Evolutionary conservation across 2,113 vertebrate species (phyloP).

Genomic region (Empidonax traillii): DNA sequence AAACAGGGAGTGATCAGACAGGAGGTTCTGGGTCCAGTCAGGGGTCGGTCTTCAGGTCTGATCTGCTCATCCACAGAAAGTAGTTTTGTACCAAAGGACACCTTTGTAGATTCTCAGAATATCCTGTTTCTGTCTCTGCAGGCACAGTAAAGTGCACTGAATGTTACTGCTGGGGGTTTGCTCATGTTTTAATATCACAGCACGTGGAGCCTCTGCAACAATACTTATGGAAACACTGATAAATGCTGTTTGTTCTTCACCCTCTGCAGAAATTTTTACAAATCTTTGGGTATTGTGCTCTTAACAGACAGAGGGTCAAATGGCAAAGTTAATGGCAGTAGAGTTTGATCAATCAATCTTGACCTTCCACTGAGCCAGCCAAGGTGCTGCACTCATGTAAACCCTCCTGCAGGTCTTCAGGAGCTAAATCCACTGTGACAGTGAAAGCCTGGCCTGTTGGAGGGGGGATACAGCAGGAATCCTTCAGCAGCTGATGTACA

Average conservation of each 20-base stretch:
- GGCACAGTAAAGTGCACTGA: neutral
- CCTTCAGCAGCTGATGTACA: neutral
- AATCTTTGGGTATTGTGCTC: neutral
- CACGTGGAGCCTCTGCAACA: neutral
- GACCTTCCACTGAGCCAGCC: neutral
- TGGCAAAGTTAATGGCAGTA: neutral
- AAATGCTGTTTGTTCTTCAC: neutral
- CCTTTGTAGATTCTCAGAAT: neutral
- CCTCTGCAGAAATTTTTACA: neutral
- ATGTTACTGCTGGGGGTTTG: neutral
- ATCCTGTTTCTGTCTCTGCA: neutral
- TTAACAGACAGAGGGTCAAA: neutral
- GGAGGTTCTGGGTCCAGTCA: neutral
- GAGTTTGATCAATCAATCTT: neutral
- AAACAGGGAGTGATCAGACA: neutral
- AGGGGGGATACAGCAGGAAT: neutral
- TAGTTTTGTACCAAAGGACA: neutral
- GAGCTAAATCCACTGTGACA: neutral
- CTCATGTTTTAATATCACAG: neutral
- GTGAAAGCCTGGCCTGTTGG: neutral
- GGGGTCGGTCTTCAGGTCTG: neutral
- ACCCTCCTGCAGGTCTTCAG: neutral
- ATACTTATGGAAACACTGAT: neutral
- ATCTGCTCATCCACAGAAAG: neutral
- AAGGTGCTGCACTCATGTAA: accelerated